Base-by-base conservation (phyloP, 2,797 vertebrate genomes). In the Podarcis siculus region DNA sequence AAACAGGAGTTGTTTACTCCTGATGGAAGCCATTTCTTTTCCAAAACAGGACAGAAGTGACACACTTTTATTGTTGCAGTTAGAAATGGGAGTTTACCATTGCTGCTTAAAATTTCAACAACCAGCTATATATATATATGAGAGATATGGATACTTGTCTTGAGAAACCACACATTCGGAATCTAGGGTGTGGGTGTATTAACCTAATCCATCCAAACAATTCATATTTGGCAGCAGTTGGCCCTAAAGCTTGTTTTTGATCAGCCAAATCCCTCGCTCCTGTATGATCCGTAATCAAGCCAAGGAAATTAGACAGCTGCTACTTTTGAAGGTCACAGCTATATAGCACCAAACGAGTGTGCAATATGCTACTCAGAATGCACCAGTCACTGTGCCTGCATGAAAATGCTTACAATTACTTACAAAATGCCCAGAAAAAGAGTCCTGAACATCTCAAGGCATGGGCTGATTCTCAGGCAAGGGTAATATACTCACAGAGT, bases 361-460 rank as follows among this genome's bases (percentile, higher is more conserved):
- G 27, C 21, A 55, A 69, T 39, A 9, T 27, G 30, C 75, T 25
- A 39, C 32, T n/a, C 10, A 1, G 32, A 23, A 64, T 1, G 8
- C 27, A 90, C 91, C 93, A 90, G 87, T 88, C 81, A 83, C 61
- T 55, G 88, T 78, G 81, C 75, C 87, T 87, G 89, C 89, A 87
- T 45, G 0, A 35, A 88, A 30, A 58, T 19, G 17, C 15, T 55
- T 45, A 37, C 9, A 15, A 30, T 55, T 61, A 37, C 30, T 42
- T 15, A 42, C 37, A 67, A 82, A 69, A 67, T 3, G 4, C 64
- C 42, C 37, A 42, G 12, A 3, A 19, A 66, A 64, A 64, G 61
- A 64, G 21, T 64, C 21, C 19, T 64, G 61, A 23, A 55, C 3
- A 55, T 55, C 13, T 55, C 61, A 8, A 64, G 61, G 19, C 17